These are phyloP conservation scores for Lerema accius DNA, from an alignment of 1,140 invertebrate genomes.

Conservation along the genomic window DNA sequence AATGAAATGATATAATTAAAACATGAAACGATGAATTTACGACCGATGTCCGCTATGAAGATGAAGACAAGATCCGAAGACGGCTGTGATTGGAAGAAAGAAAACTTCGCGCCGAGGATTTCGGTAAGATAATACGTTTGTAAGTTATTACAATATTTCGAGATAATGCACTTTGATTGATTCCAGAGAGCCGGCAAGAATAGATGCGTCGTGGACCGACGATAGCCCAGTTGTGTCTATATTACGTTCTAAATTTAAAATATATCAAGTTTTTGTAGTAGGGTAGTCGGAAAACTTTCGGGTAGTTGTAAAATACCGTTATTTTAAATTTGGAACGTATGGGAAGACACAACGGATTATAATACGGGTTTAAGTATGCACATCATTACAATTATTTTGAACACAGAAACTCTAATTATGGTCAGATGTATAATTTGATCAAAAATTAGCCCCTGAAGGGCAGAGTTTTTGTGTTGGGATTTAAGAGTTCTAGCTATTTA, in stretches of 20 bases:
- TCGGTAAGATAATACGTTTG: conserved; percentile 60
- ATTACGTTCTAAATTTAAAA: conserved; percentile 25
- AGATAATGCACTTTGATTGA: conserved; percentile 74
- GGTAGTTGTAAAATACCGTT: not conserved
- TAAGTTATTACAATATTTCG: conserved; percentile 49
- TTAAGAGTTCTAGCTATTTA: conserved; percentile 24
- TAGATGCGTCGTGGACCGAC: conserved; percentile 3
- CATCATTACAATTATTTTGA: conserved; percentile 23
- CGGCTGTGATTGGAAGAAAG: conserved; percentile 30
- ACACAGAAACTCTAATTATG: conserved; percentile 15
- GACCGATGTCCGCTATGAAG: conserved; percentile 35
- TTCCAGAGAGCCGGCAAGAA: conserved; percentile 53
- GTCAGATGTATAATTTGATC: not conserved
- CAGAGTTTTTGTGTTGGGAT: conserved; percentile 15
- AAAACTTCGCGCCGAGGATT: conserved; percentile 48
- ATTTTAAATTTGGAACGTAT: conserved; percentile 26
- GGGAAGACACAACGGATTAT: conserved; percentile 32
- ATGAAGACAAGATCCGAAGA: conserved; percentile 35
- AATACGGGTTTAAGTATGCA: conserved; percentile 47
- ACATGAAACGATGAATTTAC: conserved; percentile 27
- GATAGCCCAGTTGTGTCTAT: conserved; percentile 27
- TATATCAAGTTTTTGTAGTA: not conserved
- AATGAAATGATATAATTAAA: conserved; percentile 18
- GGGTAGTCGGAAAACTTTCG: not conserved
- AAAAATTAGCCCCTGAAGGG: not conserved